phyloP scores from a whole-genome alignment of 1,140 invertebrate species.

The Heliconius hermathena region DNA sequence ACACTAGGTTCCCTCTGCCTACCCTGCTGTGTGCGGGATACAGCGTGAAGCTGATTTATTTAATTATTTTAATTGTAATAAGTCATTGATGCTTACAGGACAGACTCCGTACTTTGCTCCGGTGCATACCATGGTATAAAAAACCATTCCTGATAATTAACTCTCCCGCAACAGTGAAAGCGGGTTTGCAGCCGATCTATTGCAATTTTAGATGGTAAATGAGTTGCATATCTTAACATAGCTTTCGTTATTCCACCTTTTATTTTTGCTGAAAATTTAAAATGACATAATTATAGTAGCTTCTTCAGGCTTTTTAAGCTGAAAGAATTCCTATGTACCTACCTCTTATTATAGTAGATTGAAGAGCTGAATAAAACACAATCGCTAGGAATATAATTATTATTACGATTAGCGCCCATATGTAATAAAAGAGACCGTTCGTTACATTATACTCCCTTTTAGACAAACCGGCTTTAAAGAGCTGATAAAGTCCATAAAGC shows the following conservation, averaged over 20 bases:
- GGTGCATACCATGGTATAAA: constrained; percentile 61
- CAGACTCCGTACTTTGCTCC: constrained; percentile 48
- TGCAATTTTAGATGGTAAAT: constrained; percentile 65
- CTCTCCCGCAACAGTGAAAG: constrained; percentile 66
- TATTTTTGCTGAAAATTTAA: constrained; percentile 56
- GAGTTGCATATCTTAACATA: constrained; percentile 61
- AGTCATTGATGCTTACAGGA: constrained; percentile 20
- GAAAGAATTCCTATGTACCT: neutral
- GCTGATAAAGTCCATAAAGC: constrained; percentile 69
- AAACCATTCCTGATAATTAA: constrained; percentile 67
- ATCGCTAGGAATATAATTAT: constrained; percentile 70
- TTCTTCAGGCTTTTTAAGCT: neutral
- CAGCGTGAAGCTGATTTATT: too few relatives aligned
- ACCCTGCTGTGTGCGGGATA: too few relatives aligned
- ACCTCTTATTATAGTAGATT: constrained; percentile 74
- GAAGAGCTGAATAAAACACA: constrained; percentile 74
- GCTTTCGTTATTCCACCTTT: constrained; percentile 68
- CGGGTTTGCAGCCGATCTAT: constrained; percentile 63
- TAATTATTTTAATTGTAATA: constrained; percentile 44
- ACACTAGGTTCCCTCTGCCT: too few relatives aligned
- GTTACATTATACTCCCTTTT: constrained; percentile 67
- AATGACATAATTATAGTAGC: neutral
- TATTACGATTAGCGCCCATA: constrained; percentile 65
- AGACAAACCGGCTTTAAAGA: constrained; percentile 69
- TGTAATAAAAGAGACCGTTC: constrained; percentile 51